Conservation (phyloP, 2,888 invertebrate genomes). For the Stenolophus ochropezus region DNA sequence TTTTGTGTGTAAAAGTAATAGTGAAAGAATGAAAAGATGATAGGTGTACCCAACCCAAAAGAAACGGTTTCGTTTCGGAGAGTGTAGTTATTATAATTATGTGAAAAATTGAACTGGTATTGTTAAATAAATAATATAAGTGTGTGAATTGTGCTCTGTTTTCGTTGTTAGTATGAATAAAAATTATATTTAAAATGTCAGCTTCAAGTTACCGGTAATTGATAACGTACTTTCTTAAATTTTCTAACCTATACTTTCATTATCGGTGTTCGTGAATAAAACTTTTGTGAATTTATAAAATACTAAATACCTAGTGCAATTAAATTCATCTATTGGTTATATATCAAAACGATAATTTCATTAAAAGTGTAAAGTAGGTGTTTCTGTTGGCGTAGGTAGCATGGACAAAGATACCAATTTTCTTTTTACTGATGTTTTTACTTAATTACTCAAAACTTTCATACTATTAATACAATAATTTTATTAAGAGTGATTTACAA, state of each 20-base stretch:
- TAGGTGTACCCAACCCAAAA: neutral
- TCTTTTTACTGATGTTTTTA: constrained; percentile 4
- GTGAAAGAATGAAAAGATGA: neutral
- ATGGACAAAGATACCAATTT: constrained; percentile 43
- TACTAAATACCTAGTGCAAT: constrained; percentile 28
- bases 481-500: neutral
- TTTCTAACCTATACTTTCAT: constrained; percentile 34
- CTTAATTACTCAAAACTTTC: constrained; percentile 9
- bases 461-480: neutral
- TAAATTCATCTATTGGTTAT: constrained; percentile 1
- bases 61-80: constrained; percentile 34
- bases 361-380: constrained; percentile 28
- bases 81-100: constrained; percentile 45
- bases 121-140: constrained; percentile 45
- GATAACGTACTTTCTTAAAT: constrained; percentile 20
- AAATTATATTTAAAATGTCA: neutral
- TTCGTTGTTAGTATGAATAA: constrained; percentile 17
- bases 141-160: constrained; percentile 42
- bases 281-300: constrained; percentile 22
- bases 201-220: constrained; percentile 34
- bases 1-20: neutral
- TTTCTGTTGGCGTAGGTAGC: constrained; percentile 40
- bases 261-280: constrained; percentile 25
- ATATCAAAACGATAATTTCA: constrained; percentile 20
- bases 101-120: constrained; percentile 34